Conservation (phyloP, 2,888 invertebrate species). For the Seira musarum region DNA sequence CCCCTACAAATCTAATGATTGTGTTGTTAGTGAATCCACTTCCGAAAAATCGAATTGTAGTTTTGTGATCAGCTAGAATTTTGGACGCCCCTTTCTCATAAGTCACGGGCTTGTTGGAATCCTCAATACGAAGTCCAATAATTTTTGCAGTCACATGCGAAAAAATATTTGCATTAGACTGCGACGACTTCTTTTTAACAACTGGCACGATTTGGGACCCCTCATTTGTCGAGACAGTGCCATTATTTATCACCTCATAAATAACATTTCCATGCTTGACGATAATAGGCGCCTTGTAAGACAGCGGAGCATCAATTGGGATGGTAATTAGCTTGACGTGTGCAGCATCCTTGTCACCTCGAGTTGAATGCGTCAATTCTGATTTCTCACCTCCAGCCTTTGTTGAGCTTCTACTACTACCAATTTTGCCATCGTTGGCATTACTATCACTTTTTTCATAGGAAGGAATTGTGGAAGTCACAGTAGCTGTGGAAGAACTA, state of each 20-base stretch:
- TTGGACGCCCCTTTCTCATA: slow-evolving; percentile 78
- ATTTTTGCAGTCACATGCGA: slow-evolving; percentile 56
- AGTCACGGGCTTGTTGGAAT: slow-evolving; percentile 65
- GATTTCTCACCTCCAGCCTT: too few relatives aligned
- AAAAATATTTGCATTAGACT: neutral
- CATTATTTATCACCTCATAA: slow-evolving; percentile 46
- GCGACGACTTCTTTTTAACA: neutral
- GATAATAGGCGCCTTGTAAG: slow-evolving; percentile 14
- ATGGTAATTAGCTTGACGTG: slow-evolving; percentile 39
- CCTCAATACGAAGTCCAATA: slow-evolving; percentile 66
- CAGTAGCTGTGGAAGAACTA: neutral
- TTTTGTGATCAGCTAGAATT: slow-evolving; percentile 77
- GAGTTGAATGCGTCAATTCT: neutral
- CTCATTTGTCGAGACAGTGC: slow-evolving; percentile 23
- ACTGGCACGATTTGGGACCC: slow-evolving; percentile 20
- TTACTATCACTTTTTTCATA: neutral
- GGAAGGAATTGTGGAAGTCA: neutral
- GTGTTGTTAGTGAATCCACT: slow-evolving; percentile 79
- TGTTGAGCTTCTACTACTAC: neutral
- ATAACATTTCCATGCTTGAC: slow-evolving; percentile 47
- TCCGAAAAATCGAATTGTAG: slow-evolving; percentile 83
- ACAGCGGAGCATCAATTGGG: slow-evolving; percentile 31
- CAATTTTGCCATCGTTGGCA: neutral
- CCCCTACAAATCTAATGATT: slow-evolving; percentile 67
- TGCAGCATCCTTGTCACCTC: slow-evolving; percentile 1